Percentiles rank a stretch among this genome's conserved stretches.
phyloP scores from a whole-genome alignment of 2,797 vertebrate species.

The Eospalax fontanierii region DNA sequence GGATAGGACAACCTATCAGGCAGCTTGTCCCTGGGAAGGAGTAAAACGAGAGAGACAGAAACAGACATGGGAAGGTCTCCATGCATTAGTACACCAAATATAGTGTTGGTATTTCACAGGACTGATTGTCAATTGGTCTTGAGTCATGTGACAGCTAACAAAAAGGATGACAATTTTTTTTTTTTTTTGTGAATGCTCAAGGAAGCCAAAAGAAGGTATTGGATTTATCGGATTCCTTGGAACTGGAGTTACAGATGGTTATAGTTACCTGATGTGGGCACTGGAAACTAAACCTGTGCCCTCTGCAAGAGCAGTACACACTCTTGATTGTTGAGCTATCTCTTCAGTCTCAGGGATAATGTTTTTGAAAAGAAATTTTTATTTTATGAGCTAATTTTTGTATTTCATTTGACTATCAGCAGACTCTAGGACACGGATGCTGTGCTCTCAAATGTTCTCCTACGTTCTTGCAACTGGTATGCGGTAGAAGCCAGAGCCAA shows the following conservation, averaged over 20 bases:
- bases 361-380: slow-evolving; percentile 21
- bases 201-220: not conserved
- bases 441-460: not conserved
- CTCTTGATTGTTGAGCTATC: not conserved
- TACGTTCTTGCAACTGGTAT: not conserved
- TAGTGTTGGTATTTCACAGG: slow-evolving; percentile 38
- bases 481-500: not conserved
- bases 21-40: too few species aligned
- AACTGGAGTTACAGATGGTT: not conserved
- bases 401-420: not conserved
- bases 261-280: not conserved
- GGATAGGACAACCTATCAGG: too few species aligned
- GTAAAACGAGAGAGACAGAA: not conserved
- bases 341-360: not conserved
- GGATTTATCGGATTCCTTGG: not conserved
- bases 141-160: not conserved
- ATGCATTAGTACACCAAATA: not conserved
- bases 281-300: not conserved
- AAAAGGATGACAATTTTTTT: not conserved
- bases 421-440: not conserved
- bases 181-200: not conserved
- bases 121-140: not conserved
- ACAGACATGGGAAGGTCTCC: not conserved
- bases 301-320: not conserved
- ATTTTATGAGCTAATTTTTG: not conserved